Percentiles rank a stretch among this genome's conserved stretches.
phyloP scores from a whole-genome alignment of 2,888 invertebrate genomes.

The Aphodius granarius region DNA sequence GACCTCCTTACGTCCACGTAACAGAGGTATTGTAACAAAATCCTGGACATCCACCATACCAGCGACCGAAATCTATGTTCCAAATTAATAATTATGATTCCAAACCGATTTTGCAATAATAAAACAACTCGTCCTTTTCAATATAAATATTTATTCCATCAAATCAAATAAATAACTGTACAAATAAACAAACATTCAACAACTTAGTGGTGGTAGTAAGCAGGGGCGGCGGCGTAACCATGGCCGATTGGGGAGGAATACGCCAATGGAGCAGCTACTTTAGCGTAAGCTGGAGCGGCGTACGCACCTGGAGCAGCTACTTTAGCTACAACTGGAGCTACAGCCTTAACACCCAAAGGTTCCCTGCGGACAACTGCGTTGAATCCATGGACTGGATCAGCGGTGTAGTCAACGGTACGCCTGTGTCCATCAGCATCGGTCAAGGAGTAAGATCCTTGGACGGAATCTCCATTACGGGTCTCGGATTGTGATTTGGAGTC shows the following conservation, averaged over 20 bases:
- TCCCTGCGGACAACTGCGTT: constrained; percentile 67
- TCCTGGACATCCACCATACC: background rate
- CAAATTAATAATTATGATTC: background rate
- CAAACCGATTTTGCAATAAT: background rate
- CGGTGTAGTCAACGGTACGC: constrained; percentile 59
- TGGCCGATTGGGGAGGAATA: constrained; percentile 21
- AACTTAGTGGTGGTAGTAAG: constrained; percentile 20
- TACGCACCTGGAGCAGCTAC: constrained; percentile 18
- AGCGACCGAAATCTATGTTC: background rate
- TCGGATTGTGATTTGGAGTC: constrained; percentile 59
- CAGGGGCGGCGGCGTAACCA: constrained; percentile 25
- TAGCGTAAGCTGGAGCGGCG: constrained; percentile 37
- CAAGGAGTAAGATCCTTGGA: constrained; percentile 59
- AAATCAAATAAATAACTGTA: constrained; percentile 3
- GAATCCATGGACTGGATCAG: constrained; percentile 65
- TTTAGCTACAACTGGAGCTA: constrained; percentile 31
- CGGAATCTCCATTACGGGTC: constrained; percentile 57
- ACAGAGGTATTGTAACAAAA: background rate
- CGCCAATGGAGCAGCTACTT: constrained; percentile 33
- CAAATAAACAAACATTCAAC: constrained; percentile 1
- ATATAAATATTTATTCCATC: background rate
- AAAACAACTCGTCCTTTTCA: background rate
- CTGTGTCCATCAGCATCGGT: constrained; percentile 59
- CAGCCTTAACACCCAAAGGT: constrained; percentile 50
- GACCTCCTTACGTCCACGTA: background rate